Percentiles rank a stretch among this genome's conserved stretches.
These are phyloP conservation scores for Volucella inflata DNA, from an alignment of 2,888 invertebrate species.

Conservation along the genomic window DNA sequence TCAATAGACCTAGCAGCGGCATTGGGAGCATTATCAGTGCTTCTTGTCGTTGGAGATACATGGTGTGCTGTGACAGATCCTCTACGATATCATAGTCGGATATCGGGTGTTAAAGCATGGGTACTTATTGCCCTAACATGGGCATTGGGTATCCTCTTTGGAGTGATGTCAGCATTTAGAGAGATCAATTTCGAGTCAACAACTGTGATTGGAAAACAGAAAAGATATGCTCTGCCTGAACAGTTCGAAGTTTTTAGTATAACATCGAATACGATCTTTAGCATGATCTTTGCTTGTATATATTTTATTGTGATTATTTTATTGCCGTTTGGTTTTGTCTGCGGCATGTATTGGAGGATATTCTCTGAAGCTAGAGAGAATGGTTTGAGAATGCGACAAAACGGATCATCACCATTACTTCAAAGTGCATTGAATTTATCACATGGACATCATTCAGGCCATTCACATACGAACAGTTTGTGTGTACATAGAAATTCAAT, in stretches of 20 bases:
- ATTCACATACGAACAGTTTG: slow-evolving; percentile 78
- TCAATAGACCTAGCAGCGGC: slow-evolving; percentile 83
- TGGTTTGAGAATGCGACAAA: slow-evolving; percentile 83
- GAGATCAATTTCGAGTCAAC: slow-evolving; percentile 81
- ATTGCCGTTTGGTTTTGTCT: slow-evolving; percentile 83
- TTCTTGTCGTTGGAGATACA: slow-evolving; percentile 85
- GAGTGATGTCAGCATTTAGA: slow-evolving; percentile 82
- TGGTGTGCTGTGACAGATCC: slow-evolving; percentile 87
- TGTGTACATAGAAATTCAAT: slow-evolving; percentile 81
- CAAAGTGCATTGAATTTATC: slow-evolving; percentile 83
- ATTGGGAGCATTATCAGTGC: slow-evolving; percentile 82
- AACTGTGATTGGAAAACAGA: slow-evolving; percentile 79
- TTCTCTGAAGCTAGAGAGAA: slow-evolving; percentile 83
- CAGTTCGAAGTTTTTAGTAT: slow-evolving; percentile 55
- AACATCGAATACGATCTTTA: slow-evolving; percentile 79
- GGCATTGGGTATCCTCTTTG: slow-evolving; percentile 82
- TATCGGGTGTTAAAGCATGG: slow-evolving; percentile 83
- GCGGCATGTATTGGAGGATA: slow-evolving; percentile 84
- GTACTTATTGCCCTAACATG: slow-evolving; percentile 83
- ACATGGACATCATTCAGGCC: slow-evolving; percentile 76
- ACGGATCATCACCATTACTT: slow-evolving; percentile 83
- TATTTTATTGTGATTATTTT: slow-evolving; percentile 83
- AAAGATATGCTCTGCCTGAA: slow-evolving; percentile 72
- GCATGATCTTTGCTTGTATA: slow-evolving; percentile 81
- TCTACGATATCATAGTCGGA: slow-evolving; percentile 85